A percentile compares a stretch with the other conserved stretches of the same genome.
Evolutionary conservation across 2,888 invertebrate species (phyloP).

Genomic region (Drosophila phalerata): DNA sequence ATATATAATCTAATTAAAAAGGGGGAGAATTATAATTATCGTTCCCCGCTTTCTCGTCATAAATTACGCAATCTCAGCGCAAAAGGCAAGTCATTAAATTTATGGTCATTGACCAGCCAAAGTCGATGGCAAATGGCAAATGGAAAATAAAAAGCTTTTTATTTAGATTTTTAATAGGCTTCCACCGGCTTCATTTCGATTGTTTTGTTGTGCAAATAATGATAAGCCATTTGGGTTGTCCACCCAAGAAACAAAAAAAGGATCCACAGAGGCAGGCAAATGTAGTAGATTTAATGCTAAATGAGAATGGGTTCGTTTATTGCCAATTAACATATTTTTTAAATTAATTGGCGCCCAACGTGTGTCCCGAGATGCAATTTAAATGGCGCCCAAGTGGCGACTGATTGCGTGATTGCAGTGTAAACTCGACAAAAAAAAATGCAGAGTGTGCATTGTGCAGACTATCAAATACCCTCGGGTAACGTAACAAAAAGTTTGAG

Average conservation of each 20-base stretch:
- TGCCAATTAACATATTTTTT: conserved; percentile 70
- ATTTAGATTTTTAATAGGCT: conserved; percentile 50
- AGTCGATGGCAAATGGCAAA: conserved; percentile 58
- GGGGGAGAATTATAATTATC: conserved; percentile 17
- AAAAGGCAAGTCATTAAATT: conserved; percentile 73
- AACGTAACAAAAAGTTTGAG: background rate
- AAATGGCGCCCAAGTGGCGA: conserved; percentile 4
- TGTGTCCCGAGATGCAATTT: conserved; percentile 7
- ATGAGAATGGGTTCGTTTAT: conserved; percentile 23
- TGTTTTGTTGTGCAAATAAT: conserved; percentile 66
- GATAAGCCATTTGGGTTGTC: conserved; percentile 64
- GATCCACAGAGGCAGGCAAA: background rate
- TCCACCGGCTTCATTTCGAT: conserved; percentile 25
- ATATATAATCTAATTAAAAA: conserved; percentile 72
- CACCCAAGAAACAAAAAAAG: background rate
- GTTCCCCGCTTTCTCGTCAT: conserved; percentile 43
- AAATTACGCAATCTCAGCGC: conserved; percentile 74
- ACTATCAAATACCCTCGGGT: background rate
- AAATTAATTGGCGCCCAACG: conserved; percentile 64
- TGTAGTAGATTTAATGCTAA: conserved; percentile 17
- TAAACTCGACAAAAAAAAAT: background rate
- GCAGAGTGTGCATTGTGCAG: background rate
- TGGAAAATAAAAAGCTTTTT: conserved; percentile 60
- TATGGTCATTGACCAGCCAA: conserved; percentile 58
- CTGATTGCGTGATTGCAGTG: conserved; percentile 6